phyloP scores from a whole-genome alignment of 2,888 invertebrate species.

The Netelia virgata region DNA sequence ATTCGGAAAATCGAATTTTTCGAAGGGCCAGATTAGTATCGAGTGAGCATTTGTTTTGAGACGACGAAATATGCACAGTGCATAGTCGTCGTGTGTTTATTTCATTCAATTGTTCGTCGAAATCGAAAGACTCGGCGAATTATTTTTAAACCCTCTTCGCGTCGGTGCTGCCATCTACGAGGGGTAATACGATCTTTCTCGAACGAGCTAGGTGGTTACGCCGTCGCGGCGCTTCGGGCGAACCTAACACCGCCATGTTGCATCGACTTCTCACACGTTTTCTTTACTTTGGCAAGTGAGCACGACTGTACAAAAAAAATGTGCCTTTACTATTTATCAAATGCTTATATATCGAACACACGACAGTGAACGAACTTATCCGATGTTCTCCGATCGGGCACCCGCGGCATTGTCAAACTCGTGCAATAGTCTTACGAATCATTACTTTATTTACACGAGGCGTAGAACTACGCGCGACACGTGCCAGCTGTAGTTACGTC shows the following conservation, averaged over 20 bases:
- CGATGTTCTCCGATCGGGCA: constrained; percentile 26
- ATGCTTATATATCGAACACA: constrained; percentile 2
- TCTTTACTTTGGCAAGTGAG: no score
- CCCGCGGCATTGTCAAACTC: constrained; percentile 29
- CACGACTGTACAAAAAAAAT: no score
- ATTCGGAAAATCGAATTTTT: constrained; percentile 21
- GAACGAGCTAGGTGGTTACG: not conserved
- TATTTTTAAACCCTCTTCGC: not conserved
- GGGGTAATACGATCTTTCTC: not conserved
- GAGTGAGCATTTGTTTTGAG: not conserved
- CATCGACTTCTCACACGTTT: no score
- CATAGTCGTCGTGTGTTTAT: not conserved
- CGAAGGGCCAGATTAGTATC: not conserved
- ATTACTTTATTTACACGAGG: not conserved
- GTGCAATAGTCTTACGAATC: not conserved
- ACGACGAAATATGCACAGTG: not conserved
- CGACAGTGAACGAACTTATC: constrained; percentile 9
- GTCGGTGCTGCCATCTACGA: not conserved
- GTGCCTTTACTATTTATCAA: no score
- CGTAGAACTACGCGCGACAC: not conserved
- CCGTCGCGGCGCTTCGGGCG: not conserved
- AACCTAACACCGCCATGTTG: not conserved
- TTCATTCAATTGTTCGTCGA: not conserved
- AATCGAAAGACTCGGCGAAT: not conserved
- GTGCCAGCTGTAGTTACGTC: constrained; percentile 1